A percentile compares a stretch with the other conserved stretches of the same genome.
Evolutionary conservation across 2,797 vertebrate genomes (phyloP).

Genomic region (Tadarida brasiliensis): DNA sequence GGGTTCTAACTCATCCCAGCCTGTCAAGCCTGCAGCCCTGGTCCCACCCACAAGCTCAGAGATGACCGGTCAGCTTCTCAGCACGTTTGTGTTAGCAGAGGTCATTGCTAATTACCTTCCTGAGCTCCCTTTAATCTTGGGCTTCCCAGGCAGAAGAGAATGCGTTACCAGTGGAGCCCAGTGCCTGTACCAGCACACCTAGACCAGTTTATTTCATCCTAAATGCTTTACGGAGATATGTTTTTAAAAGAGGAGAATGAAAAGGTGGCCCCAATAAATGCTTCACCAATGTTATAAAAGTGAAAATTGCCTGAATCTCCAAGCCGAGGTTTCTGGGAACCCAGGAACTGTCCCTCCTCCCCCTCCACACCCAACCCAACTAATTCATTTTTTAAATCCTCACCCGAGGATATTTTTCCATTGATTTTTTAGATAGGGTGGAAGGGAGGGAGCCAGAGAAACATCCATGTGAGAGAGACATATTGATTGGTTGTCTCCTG

Average conservation of each 20-base stretch:
- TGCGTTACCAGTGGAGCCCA: not conserved
- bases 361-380: accelerated
- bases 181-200: too few relatives aligned
- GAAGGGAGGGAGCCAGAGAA: too few relatives aligned
- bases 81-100: not conserved
- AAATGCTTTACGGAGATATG: constrained; percentile 61
- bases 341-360: not conserved
- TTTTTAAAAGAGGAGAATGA: constrained; percentile 61
- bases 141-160: not conserved
- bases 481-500: too few relatives aligned
- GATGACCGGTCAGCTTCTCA: not conserved
- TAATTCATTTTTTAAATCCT: not conserved
- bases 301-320: constrained; percentile 51
- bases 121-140: not conserved
- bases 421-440: too few relatives aligned
- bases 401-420: too few relatives aligned
- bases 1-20: not conserved
- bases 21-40: not conserved
- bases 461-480: too few relatives aligned
- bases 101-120: not conserved
- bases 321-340: not conserved
- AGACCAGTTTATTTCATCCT: not conserved
- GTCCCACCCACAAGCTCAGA: not conserved
- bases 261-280: constrained; percentile 79
- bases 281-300: constrained; percentile 74